Evolutionary conservation across 2,797 vertebrate genomes (phyloP).

Genomic region (Tokudaia muenninki): DNA sequence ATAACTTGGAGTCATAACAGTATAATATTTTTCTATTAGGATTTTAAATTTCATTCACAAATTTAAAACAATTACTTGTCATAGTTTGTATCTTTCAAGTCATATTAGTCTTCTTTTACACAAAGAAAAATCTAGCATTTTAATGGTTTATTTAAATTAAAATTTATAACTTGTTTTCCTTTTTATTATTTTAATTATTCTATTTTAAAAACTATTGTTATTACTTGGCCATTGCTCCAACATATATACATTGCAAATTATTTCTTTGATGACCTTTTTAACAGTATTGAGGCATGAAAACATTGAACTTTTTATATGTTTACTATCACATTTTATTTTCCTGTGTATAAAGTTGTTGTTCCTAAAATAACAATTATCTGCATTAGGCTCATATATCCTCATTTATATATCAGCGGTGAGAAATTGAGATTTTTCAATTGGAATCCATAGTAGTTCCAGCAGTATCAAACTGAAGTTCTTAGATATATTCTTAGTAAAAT

Average conservation of each 20-base stretch:
- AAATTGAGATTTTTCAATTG: neutral
- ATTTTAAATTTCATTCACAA: slow-evolving; percentile 26
- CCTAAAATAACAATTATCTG: neutral
- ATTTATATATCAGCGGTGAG: neutral
- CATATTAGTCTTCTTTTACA: neutral
- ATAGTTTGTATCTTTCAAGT: slow-evolving; percentile 3
- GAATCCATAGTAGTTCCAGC: neutral
- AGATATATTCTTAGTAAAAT: neutral
- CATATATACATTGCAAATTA: neutral
- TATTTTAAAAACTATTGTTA: neutral
- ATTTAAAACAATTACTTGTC: slow-evolving; percentile 18
- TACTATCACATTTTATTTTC: slow-evolving; percentile 26
- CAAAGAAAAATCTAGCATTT: slow-evolving; percentile 40
- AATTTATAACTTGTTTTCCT: slow-evolving; percentile 36
- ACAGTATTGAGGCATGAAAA: neutral
- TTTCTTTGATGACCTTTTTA: slow-evolving; percentile 3
- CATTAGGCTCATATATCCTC: neutral
- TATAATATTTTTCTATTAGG: slow-evolving; percentile 55
- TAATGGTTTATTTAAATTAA: slow-evolving; percentile 30
- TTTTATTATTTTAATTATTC: slow-evolving; percentile 27
- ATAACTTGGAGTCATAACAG: slow-evolving; percentile 22
- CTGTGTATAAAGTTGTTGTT: neutral
- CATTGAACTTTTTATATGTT: neutral
- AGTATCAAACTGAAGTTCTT: neutral
- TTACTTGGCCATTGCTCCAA: neutral